Evolutionary conservation across 2,797 vertebrate species (phyloP), one percentile per base, ranked within the genome.

Genomic region (Zenarchopterus dispar): DNA sequence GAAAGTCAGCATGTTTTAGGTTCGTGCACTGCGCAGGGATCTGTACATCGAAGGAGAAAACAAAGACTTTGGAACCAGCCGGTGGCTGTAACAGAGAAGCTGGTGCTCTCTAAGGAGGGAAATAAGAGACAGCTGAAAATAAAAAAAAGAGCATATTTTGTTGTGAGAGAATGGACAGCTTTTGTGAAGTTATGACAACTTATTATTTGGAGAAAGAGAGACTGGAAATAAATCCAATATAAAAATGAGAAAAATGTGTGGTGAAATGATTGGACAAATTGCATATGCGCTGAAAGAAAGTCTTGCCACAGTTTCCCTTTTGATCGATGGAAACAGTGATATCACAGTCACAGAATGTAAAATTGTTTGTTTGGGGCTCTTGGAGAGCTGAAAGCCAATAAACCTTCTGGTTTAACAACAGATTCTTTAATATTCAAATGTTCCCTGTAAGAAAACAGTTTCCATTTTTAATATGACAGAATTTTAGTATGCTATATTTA

Each of bases 141-240:
- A 54, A 41, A 26, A 9, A 46, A 36, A 24, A 24, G 8, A 53
- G 8, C 24, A 5, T 42, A 11, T 42, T 55, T 46, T 11, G 6
- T 39, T 41, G 23, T 5, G 18, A 49, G 43, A 31, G 9, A 56
- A 24, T 33, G 6, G 11, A 42, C 43, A 33, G 21, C 28, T 22
- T 39, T 47, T 63, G 51, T 54, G 6, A 47, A 18, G 45, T 19
- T 65, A 26, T 41, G 44, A 26, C 33, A 56, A 56, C 13, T 18
- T 52, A 47, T 48, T n/a, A 48, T 47, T 11, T 15, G 2, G 11
- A 26, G 44, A 26, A 18, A 39, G 33, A 18, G 15, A 24, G 9
- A 39, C n/a, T 43, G 23, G 19, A 42, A 55, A 24, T 63, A 18
- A 36, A 54, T 19, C 22, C 28, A 47, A n/a, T 33, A 21, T 17